Evolutionary conservation across 2,113 vertebrate species (phyloP), one percentile per base, ranked within the genome.

Genomic region (Mus musculus): DNA sequence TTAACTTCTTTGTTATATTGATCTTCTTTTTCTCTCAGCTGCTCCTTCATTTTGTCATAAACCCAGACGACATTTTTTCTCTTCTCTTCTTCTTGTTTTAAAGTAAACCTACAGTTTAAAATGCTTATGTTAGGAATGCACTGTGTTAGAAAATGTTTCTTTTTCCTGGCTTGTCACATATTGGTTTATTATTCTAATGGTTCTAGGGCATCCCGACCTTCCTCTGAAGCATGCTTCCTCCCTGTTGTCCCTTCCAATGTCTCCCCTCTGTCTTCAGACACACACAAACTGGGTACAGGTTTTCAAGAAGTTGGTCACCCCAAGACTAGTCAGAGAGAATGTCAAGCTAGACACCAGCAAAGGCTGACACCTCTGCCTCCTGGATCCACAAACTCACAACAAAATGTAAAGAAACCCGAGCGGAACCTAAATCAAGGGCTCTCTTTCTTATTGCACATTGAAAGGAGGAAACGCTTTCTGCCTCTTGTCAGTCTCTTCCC

Each of bases 21-120:
- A 96, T 99, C 98, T 97, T 99, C 99, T 88, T 98, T 99, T 92
- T 96, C 98, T 97, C 96, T 98, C 78, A 99, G 98, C 90, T 99
- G 99, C 63, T 99, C 99, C 94, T 96, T 98, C 85, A 96, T 98
- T 98, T 95, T 99, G 94, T 99, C 98, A 97, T 98, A 98, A 4
- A 99, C 96, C 93, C 98, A 99, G 97, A 98, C 98, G 81, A 97
- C 96, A 87, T 98, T 99, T 73, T 98, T 98, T 49, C 99, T 99
- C 94, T 99, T 99, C 91, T 99, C 99, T 93, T 99, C 99, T 96
- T 99, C 99, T 98, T 99, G 99, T 98, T 99, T 99, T 95, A 99
- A 98, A 93, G 98, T 97, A 98, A 99, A 99, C 95, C 99, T 99
- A 89, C 11, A 76, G 95, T 95, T 97, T 97, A 97, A 97, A 12